Percentiles rank a stretch among this genome's conserved stretches.
phyloP scores from a whole-genome alignment of 92 coral and sea anemone genomes.

The Palythoa grandis region DNA sequence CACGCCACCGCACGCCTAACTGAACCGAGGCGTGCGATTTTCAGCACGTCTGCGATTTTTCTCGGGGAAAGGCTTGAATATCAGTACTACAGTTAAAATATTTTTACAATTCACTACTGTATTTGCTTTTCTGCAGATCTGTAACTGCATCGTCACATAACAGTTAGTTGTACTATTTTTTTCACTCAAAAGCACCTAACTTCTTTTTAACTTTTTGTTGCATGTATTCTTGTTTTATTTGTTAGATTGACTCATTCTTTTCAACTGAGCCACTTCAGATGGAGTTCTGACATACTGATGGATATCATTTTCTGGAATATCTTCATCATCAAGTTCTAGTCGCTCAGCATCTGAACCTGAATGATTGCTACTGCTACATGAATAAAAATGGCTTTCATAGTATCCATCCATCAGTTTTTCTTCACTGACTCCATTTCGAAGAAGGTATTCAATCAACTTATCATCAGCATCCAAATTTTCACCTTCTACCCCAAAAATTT shows the following conservation, averaged over 20 bases:
- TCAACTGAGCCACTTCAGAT: constrained; percentile 52
- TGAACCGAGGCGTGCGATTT: too few relatives aligned
- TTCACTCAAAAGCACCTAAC: too few relatives aligned
- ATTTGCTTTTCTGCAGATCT: too few relatives aligned
- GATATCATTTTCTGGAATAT: constrained; percentile 70
- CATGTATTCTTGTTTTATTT: not conserved
- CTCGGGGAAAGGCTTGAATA: too few relatives aligned
- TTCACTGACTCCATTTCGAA: constrained; percentile 60
- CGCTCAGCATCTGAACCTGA: constrained; percentile 59
- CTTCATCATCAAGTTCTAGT: constrained; percentile 71
- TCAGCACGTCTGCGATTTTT: too few relatives aligned
- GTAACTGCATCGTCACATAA: too few relatives aligned
- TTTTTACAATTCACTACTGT: too few relatives aligned
- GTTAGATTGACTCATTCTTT: constrained; percentile 8
- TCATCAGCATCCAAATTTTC: constrained; percentile 49
- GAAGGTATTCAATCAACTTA: constrained; percentile 57
- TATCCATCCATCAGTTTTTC: constrained; percentile 62
- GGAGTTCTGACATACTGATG: constrained; percentile 56
- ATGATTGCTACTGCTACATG: constrained; percentile 8
- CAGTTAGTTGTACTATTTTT: too few relatives aligned
- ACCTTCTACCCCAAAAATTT: constrained; percentile 6
- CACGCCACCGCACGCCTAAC: too few relatives aligned
- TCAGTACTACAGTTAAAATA: too few relatives aligned
- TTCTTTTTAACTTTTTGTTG: not conserved
- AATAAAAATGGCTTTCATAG: constrained; percentile 61